Evolutionary conservation across 2,113 vertebrate genomes (phyloP).

Genomic region (Scomber japonicus): DNA sequence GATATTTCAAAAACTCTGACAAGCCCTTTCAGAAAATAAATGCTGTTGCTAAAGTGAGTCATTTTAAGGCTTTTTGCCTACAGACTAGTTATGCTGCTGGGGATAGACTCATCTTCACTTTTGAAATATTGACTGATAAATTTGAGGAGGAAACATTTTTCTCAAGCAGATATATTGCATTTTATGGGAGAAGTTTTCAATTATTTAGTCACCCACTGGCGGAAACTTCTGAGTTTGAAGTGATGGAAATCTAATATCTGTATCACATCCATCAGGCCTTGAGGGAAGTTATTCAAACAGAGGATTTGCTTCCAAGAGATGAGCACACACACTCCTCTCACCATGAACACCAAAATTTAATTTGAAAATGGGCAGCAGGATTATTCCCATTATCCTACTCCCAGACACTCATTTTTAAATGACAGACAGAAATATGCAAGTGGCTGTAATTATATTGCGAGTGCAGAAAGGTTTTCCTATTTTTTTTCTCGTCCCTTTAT

Average conservation of each 20-base stretch:
- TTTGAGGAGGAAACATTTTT: conserved; percentile 62
- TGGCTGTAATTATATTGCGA: conserved; percentile 56
- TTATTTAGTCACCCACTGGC: conserved; percentile 78
- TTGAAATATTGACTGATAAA: conserved; percentile 67
- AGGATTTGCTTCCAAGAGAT: conserved; percentile 53
- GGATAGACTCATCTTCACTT: conserved; percentile 38
- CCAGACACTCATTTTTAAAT: conserved; percentile 68
- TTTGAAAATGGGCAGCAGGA: conserved; percentile 72
- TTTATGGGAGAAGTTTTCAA: conserved; percentile 66
- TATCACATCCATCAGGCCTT: conserved; percentile 74
- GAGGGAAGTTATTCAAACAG: conserved; percentile 62
- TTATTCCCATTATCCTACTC: conserved; percentile 69
- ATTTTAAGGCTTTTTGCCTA: conserved; percentile 24
- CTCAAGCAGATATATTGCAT: conserved; percentile 67
- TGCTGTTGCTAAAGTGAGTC: conserved; percentile 6
- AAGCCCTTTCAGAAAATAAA: conserved; percentile 16
- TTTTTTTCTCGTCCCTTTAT: conserved; percentile 4
- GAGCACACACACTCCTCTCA: conserved; percentile 42
- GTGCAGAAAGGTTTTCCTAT: conserved; percentile 9
- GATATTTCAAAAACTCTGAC: conserved; percentile 5
- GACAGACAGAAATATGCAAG: conserved; percentile 58
- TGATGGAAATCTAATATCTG: conserved; percentile 82
- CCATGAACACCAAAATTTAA: conserved; percentile 66
- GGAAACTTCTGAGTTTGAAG: conserved; percentile 66
- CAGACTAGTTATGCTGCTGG: conserved; percentile 21